Evolutionary conservation across 2,797 vertebrate species (phyloP).

Genomic region (Vultur gryphus): DNA sequence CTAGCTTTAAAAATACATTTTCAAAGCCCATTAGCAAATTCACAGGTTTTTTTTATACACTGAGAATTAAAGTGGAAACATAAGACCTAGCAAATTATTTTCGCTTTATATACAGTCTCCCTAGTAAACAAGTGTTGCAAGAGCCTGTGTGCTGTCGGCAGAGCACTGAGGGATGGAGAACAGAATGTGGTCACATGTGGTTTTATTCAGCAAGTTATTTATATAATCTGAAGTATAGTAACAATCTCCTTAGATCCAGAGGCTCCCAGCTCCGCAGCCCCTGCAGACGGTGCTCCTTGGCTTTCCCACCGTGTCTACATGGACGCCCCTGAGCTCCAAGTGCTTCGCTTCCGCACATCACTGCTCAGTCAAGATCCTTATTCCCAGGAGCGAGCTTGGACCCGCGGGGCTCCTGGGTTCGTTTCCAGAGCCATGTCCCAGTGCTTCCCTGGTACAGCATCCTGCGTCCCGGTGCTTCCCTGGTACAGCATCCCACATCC

Average conservation of each 20-base stretch:
- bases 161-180: conserved; percentile 25
- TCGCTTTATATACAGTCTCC: conserved; percentile 31
- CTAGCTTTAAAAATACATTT: conserved; percentile 64
- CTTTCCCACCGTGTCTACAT: background rate
- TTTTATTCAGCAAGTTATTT: conserved; percentile 56
- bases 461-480: accelerated
- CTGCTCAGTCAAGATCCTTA: accelerated
- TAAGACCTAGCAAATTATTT: conserved; percentile 57
- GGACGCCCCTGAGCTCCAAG: background rate
- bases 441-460: background rate
- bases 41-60: conserved; percentile 70
- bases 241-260: conserved; percentile 8
- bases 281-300: background rate
- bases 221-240: conserved; percentile 51
- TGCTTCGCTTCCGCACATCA: accelerated
- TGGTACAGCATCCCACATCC: background rate
- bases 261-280: background rate
- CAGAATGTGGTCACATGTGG: conserved; percentile 56
- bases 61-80: conserved; percentile 74
- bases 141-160: conserved; percentile 35
- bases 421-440: background rate
- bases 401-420: accelerated
- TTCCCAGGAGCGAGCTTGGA: background rate
- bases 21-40: conserved; percentile 77
- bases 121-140: conserved; percentile 66